Percentiles rank a stretch among this genome's conserved stretches.
These are phyloP conservation scores for Cynaeus angustus DNA, from an alignment of 2,888 invertebrate species.

Conservation along the genomic window DNA sequence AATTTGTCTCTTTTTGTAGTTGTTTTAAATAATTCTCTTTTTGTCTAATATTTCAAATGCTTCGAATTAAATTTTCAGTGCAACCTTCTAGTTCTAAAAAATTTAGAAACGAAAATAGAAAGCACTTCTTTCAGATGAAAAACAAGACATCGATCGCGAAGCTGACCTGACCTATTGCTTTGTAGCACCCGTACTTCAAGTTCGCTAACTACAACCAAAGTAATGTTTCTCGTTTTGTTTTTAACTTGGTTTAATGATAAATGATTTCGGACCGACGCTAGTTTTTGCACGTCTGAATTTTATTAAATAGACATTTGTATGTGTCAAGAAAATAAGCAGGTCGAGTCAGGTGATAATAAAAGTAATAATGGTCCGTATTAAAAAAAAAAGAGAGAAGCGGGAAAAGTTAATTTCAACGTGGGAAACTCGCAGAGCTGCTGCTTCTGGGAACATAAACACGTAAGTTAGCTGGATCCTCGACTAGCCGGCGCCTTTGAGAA, in stretches of 20 bases:
- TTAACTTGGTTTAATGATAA: no score
- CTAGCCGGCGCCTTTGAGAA: slow-evolving; percentile 33
- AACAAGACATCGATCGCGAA: slow-evolving; percentile 33
- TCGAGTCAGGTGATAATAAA: slow-evolving; percentile 12
- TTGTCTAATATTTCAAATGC: slow-evolving; percentile 12
- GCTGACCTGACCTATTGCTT: slow-evolving; percentile 26
- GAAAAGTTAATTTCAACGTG: slow-evolving; percentile 32
- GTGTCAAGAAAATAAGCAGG: not conserved
- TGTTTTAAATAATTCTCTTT: slow-evolving; percentile 15
- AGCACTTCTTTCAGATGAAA: slow-evolving; percentile 38
- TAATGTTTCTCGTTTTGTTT: no score
- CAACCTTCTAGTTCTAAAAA: slow-evolving; percentile 19
- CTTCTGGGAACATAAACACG: slow-evolving; percentile 33
- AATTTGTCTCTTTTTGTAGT: not conserved
- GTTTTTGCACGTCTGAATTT: no score
- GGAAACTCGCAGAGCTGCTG: slow-evolving; percentile 18
- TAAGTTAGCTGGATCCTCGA: slow-evolving; percentile 39
- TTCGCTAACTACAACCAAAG: not conserved
- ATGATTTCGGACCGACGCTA: no score
- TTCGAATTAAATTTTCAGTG: slow-evolving; percentile 16
- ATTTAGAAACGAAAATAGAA: slow-evolving; percentile 37
- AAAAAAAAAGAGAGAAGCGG: slow-evolving; percentile 15
- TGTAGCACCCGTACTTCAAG: slow-evolving; percentile 22
- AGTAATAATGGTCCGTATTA: slow-evolving; percentile 20
- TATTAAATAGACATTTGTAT: no score